Evolutionary conservation across 2,797 vertebrate genomes (phyloP), one percentile per base, ranked within the genome.

Genomic region (Melanotaenia pygmaea): DNA sequence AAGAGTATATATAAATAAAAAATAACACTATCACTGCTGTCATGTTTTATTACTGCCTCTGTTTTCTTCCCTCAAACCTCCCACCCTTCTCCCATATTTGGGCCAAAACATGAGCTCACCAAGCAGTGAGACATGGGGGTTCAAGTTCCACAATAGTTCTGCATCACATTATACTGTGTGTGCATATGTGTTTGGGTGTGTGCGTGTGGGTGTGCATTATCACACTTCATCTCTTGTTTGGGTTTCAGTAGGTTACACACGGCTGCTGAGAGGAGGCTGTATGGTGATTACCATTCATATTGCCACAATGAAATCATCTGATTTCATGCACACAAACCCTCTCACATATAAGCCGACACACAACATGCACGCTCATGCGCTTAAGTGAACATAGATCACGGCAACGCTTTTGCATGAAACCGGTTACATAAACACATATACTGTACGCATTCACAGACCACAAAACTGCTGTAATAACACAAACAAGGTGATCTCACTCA

Each of bases 231-330:
- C 92, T 93, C 82, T 82, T 95, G 94, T 95, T 95, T 95, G 94
- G 94, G 94, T 94, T 95, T 94, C 92, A 91, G 86, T 74, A 74
- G 86, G 93, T 87, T 93, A 88, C 93, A 94, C 93, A 90, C 87
- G 89, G 91, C 83, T 91, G 92, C 86, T 84, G 90, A 87, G 88
- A 91, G 89, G 92, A 87, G 87, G 87, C 81, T 81, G 87, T 86
- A 87, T 94, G 93, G 94, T 94, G 93, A 94, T 94, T 94, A 81
- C 90, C 90, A 92, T 94, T 93, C 92, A 93, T 80, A 78, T 75
- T 78, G 87, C 80, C 88, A 93, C 90, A 92, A 92, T 94, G 91
- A 92, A 84, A 83, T 93, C 91, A 93, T 92, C 90, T 91, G 87
- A 90, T 89, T 86, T 86, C 70, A 67, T 22, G 63, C 70, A 64